Evolutionary conservation across 2,888 invertebrate genomes (phyloP).

Genomic region (Netelia virgata): DNA sequence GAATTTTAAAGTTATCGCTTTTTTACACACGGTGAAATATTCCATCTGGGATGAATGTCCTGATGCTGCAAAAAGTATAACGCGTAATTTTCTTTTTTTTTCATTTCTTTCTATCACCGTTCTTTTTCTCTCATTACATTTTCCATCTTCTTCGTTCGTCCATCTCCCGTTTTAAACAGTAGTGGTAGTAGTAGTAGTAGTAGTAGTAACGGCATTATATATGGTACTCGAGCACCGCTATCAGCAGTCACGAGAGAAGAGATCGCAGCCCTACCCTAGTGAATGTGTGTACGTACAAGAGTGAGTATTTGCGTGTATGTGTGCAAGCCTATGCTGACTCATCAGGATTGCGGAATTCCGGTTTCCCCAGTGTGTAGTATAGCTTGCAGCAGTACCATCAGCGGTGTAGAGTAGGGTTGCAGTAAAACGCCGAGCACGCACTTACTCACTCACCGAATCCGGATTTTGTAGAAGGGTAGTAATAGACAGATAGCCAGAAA

Average conservation of each 20-base stretch:
- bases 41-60: constrained; percentile 28
- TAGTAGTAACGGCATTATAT: constrained; percentile 49
- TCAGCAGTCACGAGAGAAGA: constrained; percentile 56
- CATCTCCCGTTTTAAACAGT: constrained; percentile 39
- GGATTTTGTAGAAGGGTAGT: constrained; percentile 48
- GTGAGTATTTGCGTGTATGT: constrained; percentile 38
- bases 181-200: constrained; percentile 31
- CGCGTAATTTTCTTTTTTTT: constrained; percentile 13
- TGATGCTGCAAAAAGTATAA: constrained; percentile 44
- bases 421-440: constrained; percentile 68
- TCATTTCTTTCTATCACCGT: background rate
- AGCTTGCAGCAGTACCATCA: constrained; percentile 51
- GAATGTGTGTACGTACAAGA: constrained; percentile 57
- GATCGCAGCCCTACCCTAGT: constrained; percentile 39
- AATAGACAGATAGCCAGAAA: constrained; percentile 1
- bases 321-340: constrained; percentile 64
- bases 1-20: constrained; percentile 1
- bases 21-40: constrained; percentile 28
- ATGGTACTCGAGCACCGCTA: constrained; percentile 55
- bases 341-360: constrained; percentile 67
- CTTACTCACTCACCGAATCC: constrained; percentile 64
- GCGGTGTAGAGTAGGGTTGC: constrained; percentile 47
- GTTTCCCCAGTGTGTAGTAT: constrained; percentile 46
- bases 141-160: constrained; percentile 40
- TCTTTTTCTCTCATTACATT: constrained; percentile 60